These are phyloP conservation scores for Rhagophthalmus giganteus DNA, from an alignment of 2,888 invertebrate species.

Conservation along the genomic window DNA sequence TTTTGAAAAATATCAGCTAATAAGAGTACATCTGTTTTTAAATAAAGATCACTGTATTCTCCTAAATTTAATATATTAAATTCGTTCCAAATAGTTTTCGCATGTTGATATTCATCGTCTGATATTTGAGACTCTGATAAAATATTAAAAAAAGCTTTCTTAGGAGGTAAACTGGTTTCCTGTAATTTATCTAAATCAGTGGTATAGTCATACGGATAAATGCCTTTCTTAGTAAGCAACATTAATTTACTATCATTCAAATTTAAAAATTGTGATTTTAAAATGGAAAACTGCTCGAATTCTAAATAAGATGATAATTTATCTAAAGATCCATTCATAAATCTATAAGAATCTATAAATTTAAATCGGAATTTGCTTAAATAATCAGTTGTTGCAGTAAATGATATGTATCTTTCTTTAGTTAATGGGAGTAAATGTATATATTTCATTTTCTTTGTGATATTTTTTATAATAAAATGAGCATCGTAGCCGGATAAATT, in stretches of 20 bases:
- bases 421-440: not conserved
- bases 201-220: conserved; percentile 6
- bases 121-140: conserved; percentile 30
- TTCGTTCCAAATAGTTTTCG: conserved; percentile 37
- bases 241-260: not conserved
- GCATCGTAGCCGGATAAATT: conserved; percentile 36
- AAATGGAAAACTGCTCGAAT: not conserved
- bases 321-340: conserved; percentile 4
- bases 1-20: conserved; percentile 45
- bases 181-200: not conserved
- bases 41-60: conserved; percentile 41
- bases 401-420: conserved; percentile 2
- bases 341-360: conserved; percentile 6
- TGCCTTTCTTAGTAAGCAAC: conserved; percentile 4
- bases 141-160: conserved; percentile 35
- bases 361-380: not conserved
- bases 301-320: not conserved
- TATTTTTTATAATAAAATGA: conserved; percentile 36
- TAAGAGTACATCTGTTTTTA: conserved; percentile 40
- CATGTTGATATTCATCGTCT: conserved; percentile 38
- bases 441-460: conserved; percentile 19
- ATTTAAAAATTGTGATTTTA: not conserved
- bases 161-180: conserved; percentile 18
- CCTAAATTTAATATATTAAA: conserved; percentile 38
- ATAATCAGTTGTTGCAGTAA: conserved; percentile 1